phyloP scores from a whole-genome alignment of 1,140 invertebrate species.

The Cepaea nemoralis region DNA sequence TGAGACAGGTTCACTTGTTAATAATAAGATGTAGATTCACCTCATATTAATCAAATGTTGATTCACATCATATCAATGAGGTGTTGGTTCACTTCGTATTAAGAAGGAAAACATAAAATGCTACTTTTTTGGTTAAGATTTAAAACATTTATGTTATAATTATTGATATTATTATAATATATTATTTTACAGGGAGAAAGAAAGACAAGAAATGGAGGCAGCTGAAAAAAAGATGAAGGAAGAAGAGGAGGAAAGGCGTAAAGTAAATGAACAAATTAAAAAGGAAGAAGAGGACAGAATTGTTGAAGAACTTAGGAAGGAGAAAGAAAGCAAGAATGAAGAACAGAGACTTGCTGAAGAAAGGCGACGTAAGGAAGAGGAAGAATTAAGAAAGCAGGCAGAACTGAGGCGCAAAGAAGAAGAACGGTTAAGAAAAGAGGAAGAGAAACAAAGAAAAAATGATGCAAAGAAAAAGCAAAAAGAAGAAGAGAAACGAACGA shows the following conservation, averaged over 20 bases:
- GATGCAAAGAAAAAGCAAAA: background rate
- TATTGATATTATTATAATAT: too few relatives aligned
- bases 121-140: too few relatives aligned
- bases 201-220: background rate
- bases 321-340: background rate
- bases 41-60: too few relatives aligned
- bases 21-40: too few relatives aligned
- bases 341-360: background rate
- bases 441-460: background rate
- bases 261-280: background rate
- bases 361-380: background rate
- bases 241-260: conserved; percentile 12
- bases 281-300: conserved; percentile 8
- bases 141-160: too few relatives aligned
- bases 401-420: background rate
- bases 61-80: too few relatives aligned
- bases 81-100: too few relatives aligned
- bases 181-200: background rate
- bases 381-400: background rate
- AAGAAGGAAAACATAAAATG: too few relatives aligned
- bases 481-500: background rate
- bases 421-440: background rate
- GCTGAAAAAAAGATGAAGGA: conserved; percentile 7
- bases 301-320: background rate
- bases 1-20: too few relatives aligned